Percentiles rank a stretch among this genome's conserved stretches.
These are phyloP conservation scores for Drosophila falleni DNA, from an alignment of 2,888 invertebrate species.

Conservation along the genomic window DNA sequence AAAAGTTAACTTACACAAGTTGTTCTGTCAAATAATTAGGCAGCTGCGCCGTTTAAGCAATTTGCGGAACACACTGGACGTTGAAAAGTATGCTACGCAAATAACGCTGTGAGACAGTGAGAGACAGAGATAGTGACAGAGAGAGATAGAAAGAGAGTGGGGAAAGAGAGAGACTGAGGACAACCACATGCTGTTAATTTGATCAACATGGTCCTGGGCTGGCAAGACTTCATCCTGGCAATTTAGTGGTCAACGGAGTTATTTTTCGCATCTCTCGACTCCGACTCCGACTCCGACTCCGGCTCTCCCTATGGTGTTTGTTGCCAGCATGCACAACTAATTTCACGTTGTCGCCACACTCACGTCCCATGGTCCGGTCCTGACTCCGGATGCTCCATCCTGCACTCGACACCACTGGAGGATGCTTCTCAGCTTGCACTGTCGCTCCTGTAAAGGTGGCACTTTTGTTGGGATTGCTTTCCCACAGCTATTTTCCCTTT, in stretches of 20 bases:
- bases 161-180: neutral
- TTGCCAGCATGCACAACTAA: conserved; percentile 74
- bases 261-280: conserved; percentile 19
- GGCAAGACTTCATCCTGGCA: conserved; percentile 63
- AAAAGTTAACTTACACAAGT: conserved; percentile 38
- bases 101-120: neutral
- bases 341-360: conserved; percentile 73
- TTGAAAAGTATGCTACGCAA: conserved; percentile 56
- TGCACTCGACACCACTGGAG: conserved; percentile 56
- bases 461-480: conserved; percentile 12
- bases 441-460: conserved; percentile 11
- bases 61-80: conserved; percentile 39
- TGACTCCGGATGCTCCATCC: conserved; percentile 25
- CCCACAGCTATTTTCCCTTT: conserved; percentile 7
- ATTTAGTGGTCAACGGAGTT: conserved; percentile 67
- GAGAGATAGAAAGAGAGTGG: neutral
- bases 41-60: conserved; percentile 46
- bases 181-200: conserved; percentile 76
- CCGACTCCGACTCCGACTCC: neutral
- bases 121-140: conserved; percentile 2
- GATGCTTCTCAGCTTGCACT: conserved; percentile 51
- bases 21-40: conserved; percentile 64
- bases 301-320: conserved; percentile 38
- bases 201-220: conserved; percentile 66
- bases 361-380: conserved; percentile 13